Evolutionary conservation across 2,888 invertebrate species (phyloP).

Genomic region (Oegoconia quadripuncta): DNA sequence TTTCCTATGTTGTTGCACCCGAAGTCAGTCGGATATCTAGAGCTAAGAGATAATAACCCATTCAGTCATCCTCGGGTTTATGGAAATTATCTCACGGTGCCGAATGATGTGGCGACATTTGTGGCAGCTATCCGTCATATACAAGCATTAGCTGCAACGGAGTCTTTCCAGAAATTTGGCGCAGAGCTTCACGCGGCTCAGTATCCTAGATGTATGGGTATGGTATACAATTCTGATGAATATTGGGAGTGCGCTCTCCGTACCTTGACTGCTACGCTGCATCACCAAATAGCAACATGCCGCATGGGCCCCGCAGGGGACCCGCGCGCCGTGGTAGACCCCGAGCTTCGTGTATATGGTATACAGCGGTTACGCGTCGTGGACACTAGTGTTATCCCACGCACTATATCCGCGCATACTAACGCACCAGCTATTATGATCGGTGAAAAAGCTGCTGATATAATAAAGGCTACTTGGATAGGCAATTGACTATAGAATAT

Average conservation of each 20-base stretch:
- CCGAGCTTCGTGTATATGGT: slow-evolving; percentile 81
- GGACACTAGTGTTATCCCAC: slow-evolving; percentile 84
- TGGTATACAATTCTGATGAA: slow-evolving; percentile 77
- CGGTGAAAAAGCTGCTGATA: slow-evolving; percentile 84
- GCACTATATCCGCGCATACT: slow-evolving; percentile 82
- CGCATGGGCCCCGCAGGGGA: slow-evolving; percentile 85
- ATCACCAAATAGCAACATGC: slow-evolving; percentile 84
- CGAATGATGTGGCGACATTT: slow-evolving; percentile 78
- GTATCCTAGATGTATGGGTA: slow-evolving; percentile 71
- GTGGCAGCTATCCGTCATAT: slow-evolving; percentile 81
- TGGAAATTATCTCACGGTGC: slow-evolving; percentile 87
- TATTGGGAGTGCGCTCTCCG: slow-evolving; percentile 86
- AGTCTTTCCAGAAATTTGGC: slow-evolving; percentile 79
- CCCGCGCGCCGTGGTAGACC: slow-evolving; percentile 81
- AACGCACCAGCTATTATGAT: slow-evolving; percentile 85
- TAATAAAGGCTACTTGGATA: slow-evolving; percentile 78
- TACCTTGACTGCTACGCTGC: slow-evolving; percentile 79
- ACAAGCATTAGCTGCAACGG: slow-evolving; percentile 77
- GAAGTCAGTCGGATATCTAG: slow-evolving; percentile 84
- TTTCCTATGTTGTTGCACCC: slow-evolving; percentile 87
- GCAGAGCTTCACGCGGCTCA: slow-evolving; percentile 71
- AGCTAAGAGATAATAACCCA: slow-evolving; percentile 85
- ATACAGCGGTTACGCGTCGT: slow-evolving; percentile 80
- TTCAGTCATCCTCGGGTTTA: slow-evolving; percentile 87
- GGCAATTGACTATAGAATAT: too few relatives aligned